These are phyloP conservation scores for Mastomys natalensis DNA, from an alignment of 2,113 vertebrate species.

Conservation along the genomic window DNA sequence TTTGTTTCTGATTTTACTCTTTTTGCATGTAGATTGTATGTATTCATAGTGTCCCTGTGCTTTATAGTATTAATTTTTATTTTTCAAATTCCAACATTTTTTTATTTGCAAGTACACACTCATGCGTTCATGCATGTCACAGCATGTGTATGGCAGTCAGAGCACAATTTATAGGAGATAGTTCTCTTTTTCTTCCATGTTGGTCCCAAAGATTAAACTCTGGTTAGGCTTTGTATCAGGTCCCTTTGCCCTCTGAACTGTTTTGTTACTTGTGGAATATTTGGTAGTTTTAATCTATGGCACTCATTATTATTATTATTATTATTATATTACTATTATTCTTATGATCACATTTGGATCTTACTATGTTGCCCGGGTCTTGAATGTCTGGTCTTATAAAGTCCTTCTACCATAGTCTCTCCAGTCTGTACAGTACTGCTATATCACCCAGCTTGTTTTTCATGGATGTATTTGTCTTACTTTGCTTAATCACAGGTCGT, in stretches of 20 bases:
- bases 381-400: not conserved
- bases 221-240: not conserved
- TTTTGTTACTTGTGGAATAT: not conserved
- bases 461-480: not conserved
- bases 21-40: not conserved
- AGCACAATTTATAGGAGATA: not conserved
- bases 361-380: not conserved
- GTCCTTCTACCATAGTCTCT: not conserved
- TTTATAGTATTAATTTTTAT: not conserved
- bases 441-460: not conserved
- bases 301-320: not conserved
- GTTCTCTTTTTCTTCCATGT: not conserved
- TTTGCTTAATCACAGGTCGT: not conserved
- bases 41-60: not conserved
- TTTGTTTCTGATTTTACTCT: constrained; percentile 18
- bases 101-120: not conserved
- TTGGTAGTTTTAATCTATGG: not conserved
- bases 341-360: too few species aligned
- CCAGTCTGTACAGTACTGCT: not conserved
- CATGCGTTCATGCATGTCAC: not conserved
- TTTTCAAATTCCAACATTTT: not conserved
- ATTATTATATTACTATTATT: too few species aligned
- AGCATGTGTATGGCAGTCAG: not conserved
- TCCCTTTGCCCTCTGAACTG: not conserved
- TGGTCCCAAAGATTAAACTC: not conserved